Evolutionary conservation across 2,113 vertebrate species (phyloP).

Genomic region (Emydura subglobosa): DNA sequence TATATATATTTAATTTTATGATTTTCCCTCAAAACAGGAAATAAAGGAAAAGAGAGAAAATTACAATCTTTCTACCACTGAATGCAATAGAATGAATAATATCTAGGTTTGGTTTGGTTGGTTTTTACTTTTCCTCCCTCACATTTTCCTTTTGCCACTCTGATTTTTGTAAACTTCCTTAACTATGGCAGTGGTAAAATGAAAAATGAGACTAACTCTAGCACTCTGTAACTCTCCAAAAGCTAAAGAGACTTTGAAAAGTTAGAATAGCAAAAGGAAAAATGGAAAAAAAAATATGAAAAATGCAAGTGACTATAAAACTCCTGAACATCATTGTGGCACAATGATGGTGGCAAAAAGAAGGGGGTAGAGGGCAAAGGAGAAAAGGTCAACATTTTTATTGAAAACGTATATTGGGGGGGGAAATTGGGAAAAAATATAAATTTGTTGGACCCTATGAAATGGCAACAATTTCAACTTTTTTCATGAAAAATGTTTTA

Average conservation of each 20-base stretch:
- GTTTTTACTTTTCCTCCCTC: background rate
- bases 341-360: background rate
- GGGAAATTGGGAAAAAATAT: background rate
- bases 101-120: fast-evolving
- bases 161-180: constrained; percentile 3
- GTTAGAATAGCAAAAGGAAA: constrained; percentile 2
- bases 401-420: background rate
- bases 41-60: background rate
- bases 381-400: background rate
- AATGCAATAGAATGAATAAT: background rate
- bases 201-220: background rate
- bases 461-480: background rate
- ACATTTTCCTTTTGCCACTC: constrained; percentile 1
- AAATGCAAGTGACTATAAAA: background rate
- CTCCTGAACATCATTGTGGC: background rate
- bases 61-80: background rate
- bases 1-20: background rate
- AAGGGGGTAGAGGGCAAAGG: background rate
- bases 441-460: background rate
- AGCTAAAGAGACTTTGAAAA: background rate
- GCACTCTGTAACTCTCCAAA: background rate
- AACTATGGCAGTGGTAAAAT: background rate
- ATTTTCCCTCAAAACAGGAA: background rate
- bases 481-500: background rate
- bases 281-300: background rate